Conservation (phyloP, 2,797 vertebrate species). For the Mallotus villosus region DNA sequence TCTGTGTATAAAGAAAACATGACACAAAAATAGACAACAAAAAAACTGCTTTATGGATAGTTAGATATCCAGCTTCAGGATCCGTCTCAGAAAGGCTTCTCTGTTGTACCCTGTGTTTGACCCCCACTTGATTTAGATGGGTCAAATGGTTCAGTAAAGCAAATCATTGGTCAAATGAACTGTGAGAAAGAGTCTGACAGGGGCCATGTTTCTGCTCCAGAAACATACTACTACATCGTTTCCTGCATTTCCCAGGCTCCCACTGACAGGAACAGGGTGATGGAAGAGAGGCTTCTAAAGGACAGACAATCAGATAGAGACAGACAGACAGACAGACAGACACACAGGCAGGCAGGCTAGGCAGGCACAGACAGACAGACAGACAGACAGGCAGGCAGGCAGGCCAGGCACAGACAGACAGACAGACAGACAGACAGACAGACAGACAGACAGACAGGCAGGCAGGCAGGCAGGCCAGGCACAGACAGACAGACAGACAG, state of each 20-base stretch:
- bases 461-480: neutral
- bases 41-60: too few species aligned
- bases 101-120: neutral
- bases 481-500: too few species aligned
- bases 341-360: neutral
- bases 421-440: neutral
- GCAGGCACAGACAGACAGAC: neutral
- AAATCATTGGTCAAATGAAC: conserved; percentile 73
- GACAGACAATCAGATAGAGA: neutral
- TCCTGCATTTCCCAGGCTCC: conserved; percentile 16
- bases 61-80: neutral
- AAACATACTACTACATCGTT: conserved; percentile 50
- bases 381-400: neutral
- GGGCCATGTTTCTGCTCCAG: conserved; percentile 45
- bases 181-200: conserved; percentile 62
- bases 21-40: neutral
- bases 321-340: neutral
- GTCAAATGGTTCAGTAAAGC: conserved; percentile 67
- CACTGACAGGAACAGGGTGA: conserved; percentile 52
- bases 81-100: neutral
- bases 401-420: neutral
- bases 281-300: conserved; percentile 14
- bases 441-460: neutral
- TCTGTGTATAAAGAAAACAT: neutral
- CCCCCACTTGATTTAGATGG: conserved; percentile 43